Base-by-base conservation (phyloP, 2,888 invertebrate genomes). In the Volucella inflata region DNA sequence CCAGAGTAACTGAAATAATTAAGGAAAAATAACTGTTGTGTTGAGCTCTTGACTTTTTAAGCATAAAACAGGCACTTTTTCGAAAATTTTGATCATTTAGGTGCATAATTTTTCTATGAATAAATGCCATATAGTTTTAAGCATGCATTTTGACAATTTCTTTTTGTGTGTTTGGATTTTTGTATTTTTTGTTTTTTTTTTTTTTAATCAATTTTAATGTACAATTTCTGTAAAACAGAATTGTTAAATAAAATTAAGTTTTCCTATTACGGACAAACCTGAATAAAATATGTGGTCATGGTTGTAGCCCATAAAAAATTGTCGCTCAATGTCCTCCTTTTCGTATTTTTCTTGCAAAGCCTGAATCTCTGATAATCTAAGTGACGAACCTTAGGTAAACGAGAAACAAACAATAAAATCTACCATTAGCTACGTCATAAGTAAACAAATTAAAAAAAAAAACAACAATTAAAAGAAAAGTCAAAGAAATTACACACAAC, bases 341-440 rank as follows among this genome's bases (percentile, higher is more conserved):
- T 85, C 85, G 85, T 85, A 85, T 62, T 85, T 85, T 85, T 85
- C 85, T 85, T 85, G 85, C 81, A 85, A 85, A 68, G 85, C 85
- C 85, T 85, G 85, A 85, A 85, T 85, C 85, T 85, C 85, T 81
- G 85, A 85, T 85, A 85, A 85, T 85, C 85, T 85, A 85, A 85
- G 81, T 81, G 85, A 85, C 55, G 85, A 85, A 85, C 85, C 85
- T 85, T 85, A 76, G 71, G 76, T 85, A 81, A 83, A 85, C 77
- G 85, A 85, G 85, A 85, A 85, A 85, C 85, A 85, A 85, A 85
- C 85, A 85, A 85, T 76, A 85, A 85, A 85, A 85, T 85, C 85
- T 76, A 40, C 76, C 60, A 81, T 85, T 85, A 85, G 85, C 71
- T 85, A 57, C 85, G 50, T 81, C 72, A 64, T 81, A 76, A 85